Evolutionary conservation across 2,797 vertebrate genomes (phyloP), one percentile per base, ranked within the genome.

Genomic region (Psittacula derbiana): DNA sequence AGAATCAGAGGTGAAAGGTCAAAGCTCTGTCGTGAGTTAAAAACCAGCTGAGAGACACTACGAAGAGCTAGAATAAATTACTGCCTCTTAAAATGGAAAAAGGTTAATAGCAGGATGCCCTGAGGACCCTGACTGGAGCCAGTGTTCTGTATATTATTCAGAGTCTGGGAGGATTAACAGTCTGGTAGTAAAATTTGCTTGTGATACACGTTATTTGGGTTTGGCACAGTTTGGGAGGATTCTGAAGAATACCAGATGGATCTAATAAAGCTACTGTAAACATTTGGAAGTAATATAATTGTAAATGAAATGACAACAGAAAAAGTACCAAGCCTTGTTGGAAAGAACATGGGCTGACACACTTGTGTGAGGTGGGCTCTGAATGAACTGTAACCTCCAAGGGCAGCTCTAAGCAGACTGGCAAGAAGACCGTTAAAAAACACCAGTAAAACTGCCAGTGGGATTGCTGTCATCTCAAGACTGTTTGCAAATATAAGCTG

Each of bases 231-330:
- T 94, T 81, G 64, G 58, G 57, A 93, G 40, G 40, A 82, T 76
- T 84, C 49, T 52, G 73, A 86, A 74, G 65, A 95, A 89, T 71
- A 88, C 44, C 83, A 95, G 89, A 92, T 94, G 90, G 88, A 90
- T 93, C 86, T 94, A 86, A 95, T 89, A 95, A 88, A 72, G 57
- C 66, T 66, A 80, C 84, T 91, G 53, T 87, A 95, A 95, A 91
- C 6, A 31, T 88, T 80, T 96, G 81, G 66, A 96, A 92, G 76
- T 80, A 92, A 65, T 64, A 55, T 79, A 83, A 82, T 53, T 74
- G 72, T 72, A 81, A 88, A 92, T n/a, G 12, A 88, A 95, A 91
- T 80, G 49, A 57, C 86, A 64, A 44, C 49, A 64, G 50, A 90
- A 33, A 27, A 79, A 86, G 40, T 64, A 84, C n/a, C 38, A 74